Percentiles rank a stretch among this genome's conserved stretches.
These are phyloP conservation scores for Ernsta delagoae DNA, from an alignment of 2,888 invertebrate genomes.

Conservation along the genomic window DNA sequence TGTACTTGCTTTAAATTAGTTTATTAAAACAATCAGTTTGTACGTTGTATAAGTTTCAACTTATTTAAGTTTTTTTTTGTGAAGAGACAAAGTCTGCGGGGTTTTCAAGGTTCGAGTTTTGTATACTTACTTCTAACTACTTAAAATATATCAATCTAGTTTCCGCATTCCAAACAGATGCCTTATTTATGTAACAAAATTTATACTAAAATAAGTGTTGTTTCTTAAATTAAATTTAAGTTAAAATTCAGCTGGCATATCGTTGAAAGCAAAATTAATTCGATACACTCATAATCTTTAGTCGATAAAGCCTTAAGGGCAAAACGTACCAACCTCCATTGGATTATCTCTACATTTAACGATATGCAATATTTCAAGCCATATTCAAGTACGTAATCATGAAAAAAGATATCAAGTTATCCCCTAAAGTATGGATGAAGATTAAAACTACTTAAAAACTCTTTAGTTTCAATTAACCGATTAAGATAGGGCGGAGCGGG, in stretches of 20 bases:
- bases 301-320: background rate
- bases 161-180: background rate
- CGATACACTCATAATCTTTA: conserved; percentile 8
- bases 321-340: background rate
- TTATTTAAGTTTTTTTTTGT: too few species aligned
- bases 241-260: background rate
- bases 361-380: conserved; percentile 5
- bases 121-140: too few species aligned
- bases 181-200: background rate
- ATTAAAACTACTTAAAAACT: conserved; percentile 36
- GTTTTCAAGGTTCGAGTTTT: too few species aligned
- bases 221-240: background rate
- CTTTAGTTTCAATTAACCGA: conserved; percentile 38
- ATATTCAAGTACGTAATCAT: conserved; percentile 6
- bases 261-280: conserved; percentile 11
- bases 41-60: too few species aligned
- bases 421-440: conserved; percentile 29
- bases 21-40: too few species aligned
- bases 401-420: conserved; percentile 28
- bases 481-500: conserved; percentile 21
- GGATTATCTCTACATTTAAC: conserved; percentile 9
- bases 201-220: background rate
- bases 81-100: too few species aligned
- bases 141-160: background rate
- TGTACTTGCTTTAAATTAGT: too few species aligned